Conservation (phyloP, 2,113 vertebrate species). For the Pseudolaguvia tuberculata region DNA sequence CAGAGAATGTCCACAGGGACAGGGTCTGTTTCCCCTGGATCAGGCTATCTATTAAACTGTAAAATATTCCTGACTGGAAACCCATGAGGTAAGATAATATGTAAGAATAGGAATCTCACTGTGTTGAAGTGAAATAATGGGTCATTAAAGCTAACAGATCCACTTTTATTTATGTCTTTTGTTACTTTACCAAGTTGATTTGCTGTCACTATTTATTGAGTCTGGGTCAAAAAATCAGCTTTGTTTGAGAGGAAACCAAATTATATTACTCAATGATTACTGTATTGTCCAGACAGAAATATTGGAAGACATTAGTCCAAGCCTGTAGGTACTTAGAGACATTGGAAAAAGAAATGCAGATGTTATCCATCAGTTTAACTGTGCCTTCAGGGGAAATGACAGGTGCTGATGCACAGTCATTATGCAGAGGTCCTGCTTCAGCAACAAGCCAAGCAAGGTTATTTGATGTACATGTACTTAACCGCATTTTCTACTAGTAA, state of each 20-base stretch:
- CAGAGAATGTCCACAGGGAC: slow-evolving; percentile 26
- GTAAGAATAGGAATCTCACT: not conserved
- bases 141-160: not conserved
- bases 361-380: slow-evolving; percentile 29
- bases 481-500: not conserved
- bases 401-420: slow-evolving; percentile 22
- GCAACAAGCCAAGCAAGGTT: slow-evolving; percentile 1
- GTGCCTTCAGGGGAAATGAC: slow-evolving; percentile 26
- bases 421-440: slow-evolving; percentile 9
- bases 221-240: slow-evolving; percentile 23
- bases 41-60: slow-evolving; percentile 23
- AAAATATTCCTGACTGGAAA: not conserved
- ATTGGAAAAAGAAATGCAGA: slow-evolving; percentile 22
- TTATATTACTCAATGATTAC: slow-evolving; percentile 17
- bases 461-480: slow-evolving; percentile 22
- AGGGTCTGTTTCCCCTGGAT: slow-evolving; percentile 8
- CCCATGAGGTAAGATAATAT: not conserved
- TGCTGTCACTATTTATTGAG: slow-evolving; percentile 25
- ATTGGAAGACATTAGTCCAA: slow-evolving; percentile 1
- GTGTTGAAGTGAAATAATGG: slow-evolving; percentile 1
- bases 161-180: not conserved
- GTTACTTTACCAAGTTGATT: slow-evolving; percentile 24
- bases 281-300: not conserved
- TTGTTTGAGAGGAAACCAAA: slow-evolving; percentile 4
- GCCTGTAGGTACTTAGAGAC: slow-evolving; percentile 3